Conservation (phyloP, 2,888 invertebrate genomes). For the Hypena proboscidalis region DNA sequence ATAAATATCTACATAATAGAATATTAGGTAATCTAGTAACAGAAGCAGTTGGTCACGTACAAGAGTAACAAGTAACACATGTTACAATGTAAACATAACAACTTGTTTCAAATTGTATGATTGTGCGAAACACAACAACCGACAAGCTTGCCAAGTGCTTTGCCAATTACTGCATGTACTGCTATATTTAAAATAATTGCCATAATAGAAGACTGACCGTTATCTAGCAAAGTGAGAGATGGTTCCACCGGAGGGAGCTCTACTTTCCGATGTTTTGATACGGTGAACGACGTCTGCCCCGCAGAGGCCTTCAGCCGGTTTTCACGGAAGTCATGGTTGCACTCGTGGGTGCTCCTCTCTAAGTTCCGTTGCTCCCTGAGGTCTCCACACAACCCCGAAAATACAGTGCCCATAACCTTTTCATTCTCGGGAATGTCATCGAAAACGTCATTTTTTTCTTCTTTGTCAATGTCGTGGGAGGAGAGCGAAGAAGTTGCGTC, state of each 20-base stretch:
- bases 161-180: too few relatives aligned
- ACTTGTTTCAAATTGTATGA: too few relatives aligned
- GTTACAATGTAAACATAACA: not conserved
- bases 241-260: constrained; percentile 83
- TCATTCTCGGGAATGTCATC: constrained; percentile 73
- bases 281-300: constrained; percentile 83
- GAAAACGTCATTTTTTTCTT: constrained; percentile 71
- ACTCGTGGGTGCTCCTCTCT: constrained; percentile 66
- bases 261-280: constrained; percentile 86
- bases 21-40: too few relatives aligned
- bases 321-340: constrained; percentile 75
- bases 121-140: too few relatives aligned
- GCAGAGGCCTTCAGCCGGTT: constrained; percentile 75
- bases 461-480: constrained; percentile 64
- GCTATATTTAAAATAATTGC: constrained; percentile 5
- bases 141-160: too few relatives aligned
- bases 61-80: too few relatives aligned
- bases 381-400: constrained; percentile 63
- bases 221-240: constrained; percentile 65
- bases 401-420: constrained; percentile 76
- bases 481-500: constrained; percentile 67
- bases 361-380: constrained; percentile 39
- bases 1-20: too few relatives aligned
- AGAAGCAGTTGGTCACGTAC: too few relatives aligned
- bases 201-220: constrained; percentile 59